These are phyloP conservation scores for Callocephalon fimbriatum DNA, from an alignment of 2,113 vertebrate genomes.

Conservation along the genomic window DNA sequence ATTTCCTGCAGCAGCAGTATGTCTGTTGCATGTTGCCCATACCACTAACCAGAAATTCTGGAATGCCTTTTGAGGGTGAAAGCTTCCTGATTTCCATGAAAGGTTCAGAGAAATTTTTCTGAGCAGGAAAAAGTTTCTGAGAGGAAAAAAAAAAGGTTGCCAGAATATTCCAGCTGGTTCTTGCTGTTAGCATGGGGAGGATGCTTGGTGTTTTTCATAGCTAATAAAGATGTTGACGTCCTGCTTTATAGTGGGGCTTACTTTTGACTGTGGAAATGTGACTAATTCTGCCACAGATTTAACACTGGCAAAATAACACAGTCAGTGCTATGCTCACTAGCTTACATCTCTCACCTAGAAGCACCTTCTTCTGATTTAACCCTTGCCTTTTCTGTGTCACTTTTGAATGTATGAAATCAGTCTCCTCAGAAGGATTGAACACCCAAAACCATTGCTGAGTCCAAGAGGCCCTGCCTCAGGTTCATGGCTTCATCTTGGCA, in stretches of 20 bases:
- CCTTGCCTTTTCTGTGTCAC: background rate
- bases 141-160: background rate
- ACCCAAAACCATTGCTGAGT: background rate
- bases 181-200: background rate
- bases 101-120: background rate
- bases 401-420: background rate
- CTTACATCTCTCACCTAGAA: background rate
- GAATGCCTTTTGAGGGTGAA: background rate
- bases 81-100: background rate
- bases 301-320: background rate
- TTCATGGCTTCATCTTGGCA: background rate
- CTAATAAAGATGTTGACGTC: slow-evolving; percentile 21
- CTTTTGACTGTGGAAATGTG: background rate
- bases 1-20: background rate
- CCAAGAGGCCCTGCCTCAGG: background rate
- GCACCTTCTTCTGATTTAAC: background rate
- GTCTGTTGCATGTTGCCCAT: background rate
- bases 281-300: background rate
- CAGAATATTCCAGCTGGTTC: slow-evolving; percentile 11
- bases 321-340: background rate
- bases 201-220: background rate
- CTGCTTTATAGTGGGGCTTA: background rate
- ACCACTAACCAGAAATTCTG: background rate
- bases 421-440: background rate
- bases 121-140: background rate